Conservation (phyloP, 2,888 invertebrate genomes). For the Caenorhabditis sp. region DNA sequence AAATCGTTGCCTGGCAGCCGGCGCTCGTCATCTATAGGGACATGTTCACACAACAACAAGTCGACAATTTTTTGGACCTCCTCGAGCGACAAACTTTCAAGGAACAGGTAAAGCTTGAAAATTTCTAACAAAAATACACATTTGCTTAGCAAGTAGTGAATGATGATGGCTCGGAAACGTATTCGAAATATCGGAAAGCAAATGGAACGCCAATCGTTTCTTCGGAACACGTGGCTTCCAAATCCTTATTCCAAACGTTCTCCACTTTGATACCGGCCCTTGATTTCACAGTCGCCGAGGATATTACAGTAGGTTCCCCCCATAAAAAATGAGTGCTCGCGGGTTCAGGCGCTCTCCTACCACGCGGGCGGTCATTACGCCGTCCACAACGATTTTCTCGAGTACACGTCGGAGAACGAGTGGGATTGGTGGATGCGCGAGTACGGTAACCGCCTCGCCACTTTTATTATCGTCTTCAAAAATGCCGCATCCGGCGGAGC, state of each 20-base stretch:
- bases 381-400: slow-evolving; percentile 65
- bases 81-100: background rate
- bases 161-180: slow-evolving; percentile 1
- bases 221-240: background rate
- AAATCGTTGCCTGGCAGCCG: slow-evolving; percentile 25
- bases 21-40: slow-evolving; percentile 32
- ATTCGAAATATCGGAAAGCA: slow-evolving; percentile 12
- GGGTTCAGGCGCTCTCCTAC: slow-evolving; percentile 63
- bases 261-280: background rate
- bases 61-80: background rate
- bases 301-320: slow-evolving; percentile 1
- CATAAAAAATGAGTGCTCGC: background rate
- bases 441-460: slow-evolving; percentile 69
- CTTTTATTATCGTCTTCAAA: slow-evolving; percentile 63
- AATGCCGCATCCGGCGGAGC: slow-evolving; percentile 62
- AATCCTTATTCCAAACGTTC: background rate
- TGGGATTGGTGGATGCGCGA: slow-evolving; percentile 54
- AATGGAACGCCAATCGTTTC: too few species aligned
- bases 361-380: slow-evolving; percentile 69
- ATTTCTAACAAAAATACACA: background rate
- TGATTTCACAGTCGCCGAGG: slow-evolving; percentile 12
- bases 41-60: slow-evolving; percentile 16
- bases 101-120: slow-evolving; percentile 12
- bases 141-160: slow-evolving; percentile 29
- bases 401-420: slow-evolving; percentile 4